phyloP scores from a whole-genome alignment of 2,113 vertebrate species.

The Procavia capensis region DNA sequence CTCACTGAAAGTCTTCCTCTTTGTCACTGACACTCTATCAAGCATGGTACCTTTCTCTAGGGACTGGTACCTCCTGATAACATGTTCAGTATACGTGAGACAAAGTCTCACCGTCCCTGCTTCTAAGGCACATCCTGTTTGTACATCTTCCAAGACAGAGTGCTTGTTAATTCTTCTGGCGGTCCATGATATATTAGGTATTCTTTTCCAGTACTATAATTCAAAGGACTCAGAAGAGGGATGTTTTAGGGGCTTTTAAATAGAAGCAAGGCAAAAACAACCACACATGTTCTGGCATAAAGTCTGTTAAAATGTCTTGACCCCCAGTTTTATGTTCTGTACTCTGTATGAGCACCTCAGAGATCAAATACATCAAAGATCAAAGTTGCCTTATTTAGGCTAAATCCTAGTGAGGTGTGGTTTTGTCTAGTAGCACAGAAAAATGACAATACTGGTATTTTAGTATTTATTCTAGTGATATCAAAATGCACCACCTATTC shows the following conservation, averaged over 20 bases:
- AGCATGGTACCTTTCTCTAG: background rate
- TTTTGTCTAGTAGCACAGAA: background rate
- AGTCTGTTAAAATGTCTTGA: accelerated
- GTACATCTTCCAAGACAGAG: too few relatives aligned
- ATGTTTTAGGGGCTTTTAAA: background rate
- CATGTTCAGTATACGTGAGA: background rate
- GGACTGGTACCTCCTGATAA: background rate
- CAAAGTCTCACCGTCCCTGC: too few relatives aligned
- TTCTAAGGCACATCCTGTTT: too few relatives aligned
- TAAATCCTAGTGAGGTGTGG: accelerated
- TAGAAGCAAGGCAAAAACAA: background rate
- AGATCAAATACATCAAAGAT: background rate
- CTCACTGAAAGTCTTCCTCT: background rate
- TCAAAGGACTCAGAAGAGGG: too few relatives aligned
- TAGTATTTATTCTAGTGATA: background rate
- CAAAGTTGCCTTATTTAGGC: background rate
- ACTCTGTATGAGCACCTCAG: too few relatives aligned
- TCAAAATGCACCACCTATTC: too few relatives aligned
- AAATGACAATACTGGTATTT: background rate
- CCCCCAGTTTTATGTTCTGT: background rate
- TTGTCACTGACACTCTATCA: background rate
- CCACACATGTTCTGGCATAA: background rate
- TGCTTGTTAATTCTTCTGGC: too few relatives aligned
- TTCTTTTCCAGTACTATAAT: too few relatives aligned
- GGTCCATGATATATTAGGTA: too few relatives aligned